Percentiles rank a stretch among this genome's conserved stretches.
phyloP scores from a whole-genome alignment of 2,888 invertebrate species.

The Rhamphomyia laevipes region DNA sequence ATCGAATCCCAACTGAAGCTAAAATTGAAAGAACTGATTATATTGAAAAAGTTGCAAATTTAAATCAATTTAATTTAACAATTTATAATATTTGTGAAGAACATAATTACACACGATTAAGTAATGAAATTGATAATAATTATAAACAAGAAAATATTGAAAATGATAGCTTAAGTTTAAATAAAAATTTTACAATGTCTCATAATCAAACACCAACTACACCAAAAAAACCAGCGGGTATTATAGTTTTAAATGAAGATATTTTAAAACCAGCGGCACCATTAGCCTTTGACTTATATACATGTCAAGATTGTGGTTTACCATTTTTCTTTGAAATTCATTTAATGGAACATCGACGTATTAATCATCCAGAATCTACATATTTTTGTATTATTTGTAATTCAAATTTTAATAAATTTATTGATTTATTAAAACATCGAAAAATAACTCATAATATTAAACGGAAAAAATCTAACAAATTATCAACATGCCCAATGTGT shows the following conservation, averaged over 20 bases:
- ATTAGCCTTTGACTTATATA: conserved; percentile 24
- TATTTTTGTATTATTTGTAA: conserved; percentile 14
- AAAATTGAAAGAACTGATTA: background rate
- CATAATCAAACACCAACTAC: background rate
- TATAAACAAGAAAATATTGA: background rate
- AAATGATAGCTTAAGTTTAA: background rate
- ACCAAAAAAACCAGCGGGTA: conserved; percentile 11
- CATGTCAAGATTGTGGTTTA: conserved; percentile 27
- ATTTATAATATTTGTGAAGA: background rate
- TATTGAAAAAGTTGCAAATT: background rate
- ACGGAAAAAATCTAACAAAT: background rate
- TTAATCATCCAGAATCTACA: conserved; percentile 10
- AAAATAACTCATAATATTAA: background rate
- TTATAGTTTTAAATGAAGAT: conserved; percentile 35
- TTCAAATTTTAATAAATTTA: conserved; percentile 7
- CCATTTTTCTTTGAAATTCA: conserved; percentile 31
- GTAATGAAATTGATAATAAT: background rate
- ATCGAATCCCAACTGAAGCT: background rate
- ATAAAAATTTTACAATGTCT: background rate
- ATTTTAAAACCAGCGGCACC: conserved; percentile 31
- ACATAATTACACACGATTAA: conserved; percentile 3
- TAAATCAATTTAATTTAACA: conserved; percentile 1
- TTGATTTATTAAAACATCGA: conserved; percentile 8
- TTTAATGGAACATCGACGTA: conserved; percentile 21
- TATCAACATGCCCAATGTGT: conserved; percentile 23